Base-by-base conservation (phyloP, 2,797 vertebrate genomes). In the Mallotus villosus region DNA sequence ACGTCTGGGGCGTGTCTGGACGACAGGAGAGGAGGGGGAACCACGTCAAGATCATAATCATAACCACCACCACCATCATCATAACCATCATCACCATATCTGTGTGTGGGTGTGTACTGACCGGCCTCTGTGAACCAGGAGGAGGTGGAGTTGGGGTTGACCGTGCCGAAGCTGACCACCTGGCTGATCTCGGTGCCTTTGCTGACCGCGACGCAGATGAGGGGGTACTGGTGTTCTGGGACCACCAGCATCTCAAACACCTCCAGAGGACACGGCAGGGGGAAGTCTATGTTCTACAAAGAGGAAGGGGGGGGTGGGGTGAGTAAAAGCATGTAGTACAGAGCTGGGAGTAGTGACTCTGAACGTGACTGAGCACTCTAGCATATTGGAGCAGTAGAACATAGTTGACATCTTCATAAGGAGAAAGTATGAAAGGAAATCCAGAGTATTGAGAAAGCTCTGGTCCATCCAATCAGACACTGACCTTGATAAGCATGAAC, bases 401-500 rank as follows among this genome's bases (percentile, higher is more conserved):
- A 46, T 12, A 46, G 41, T 8, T 46, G 41, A 46, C 41, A 46
- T 46, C 3, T 21, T 24, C 11, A 21, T 8, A 2, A 7, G 24
- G 41, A 1, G 64, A 22, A 55, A 14, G 27, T 59, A 22, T 9
- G 63, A 19, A 67, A 37, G 34, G 14, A 51, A 25, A 21, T 8
- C 14, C 27, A 60, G 58, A 11, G 5, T 21, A 12, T 9, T 22
- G 24, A 14, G 58, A 60, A 21, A 22, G 46, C 25, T 22, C 64
- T 8, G 34, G 22, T 41, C 34, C 14, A 17, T 0, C 5, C 32
- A 55, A 7, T n/a, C 51, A 3, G 51, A 19, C 8, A 79, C 83
- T 81, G 87, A 98, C 96, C 94, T 98, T 98, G 85, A 98, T 97
- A 88, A 97, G 92, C 96, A 98, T 97, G 78, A 98, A 98, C 88